Conservation (phyloP, 2,797 vertebrate species). For the Argentina silus region DNA sequence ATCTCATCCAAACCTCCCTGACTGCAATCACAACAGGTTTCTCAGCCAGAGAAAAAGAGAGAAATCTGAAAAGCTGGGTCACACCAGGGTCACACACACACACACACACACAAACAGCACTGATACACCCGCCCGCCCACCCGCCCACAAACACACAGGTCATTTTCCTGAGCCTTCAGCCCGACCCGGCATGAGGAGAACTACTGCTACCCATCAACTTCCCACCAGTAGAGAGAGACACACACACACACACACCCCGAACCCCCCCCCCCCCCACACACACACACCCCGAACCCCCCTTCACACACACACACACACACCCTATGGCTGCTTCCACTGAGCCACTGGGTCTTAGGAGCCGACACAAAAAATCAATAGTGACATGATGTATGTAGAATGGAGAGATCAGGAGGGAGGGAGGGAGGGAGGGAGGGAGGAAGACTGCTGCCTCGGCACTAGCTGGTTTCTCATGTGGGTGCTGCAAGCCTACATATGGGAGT, state of each 20-base stretch:
- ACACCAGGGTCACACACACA: no score
- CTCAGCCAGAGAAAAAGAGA: background rate
- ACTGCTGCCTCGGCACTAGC: background rate
- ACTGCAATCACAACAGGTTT: background rate
- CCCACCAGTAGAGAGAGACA: no score
- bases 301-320: constrained; percentile 4
- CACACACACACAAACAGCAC: no score
- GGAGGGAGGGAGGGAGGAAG: constrained; percentile 25
- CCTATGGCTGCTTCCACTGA: constrained; percentile 25
- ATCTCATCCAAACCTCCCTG: background rate
- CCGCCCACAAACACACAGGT: background rate
- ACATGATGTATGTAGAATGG: constrained; percentile 40
- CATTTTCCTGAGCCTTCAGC: background rate
- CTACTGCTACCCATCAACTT: no score
- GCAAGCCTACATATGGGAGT: no score
- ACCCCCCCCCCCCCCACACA: background rate
- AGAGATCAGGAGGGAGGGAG: constrained; percentile 27
- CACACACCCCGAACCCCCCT: constrained; percentile 12
- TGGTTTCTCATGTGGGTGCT: background rate
- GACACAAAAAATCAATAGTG: constrained; percentile 64
- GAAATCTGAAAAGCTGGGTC: background rate
- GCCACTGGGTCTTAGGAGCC: constrained; percentile 46
- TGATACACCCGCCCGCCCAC: no score
- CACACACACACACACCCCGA: no score
- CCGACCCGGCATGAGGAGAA: background rate